Percentiles rank a stretch among this genome's conserved stretches.
Evolutionary conservation across 2,113 vertebrate species (phyloP).

Genomic region (Takifugu flavidus): DNA sequence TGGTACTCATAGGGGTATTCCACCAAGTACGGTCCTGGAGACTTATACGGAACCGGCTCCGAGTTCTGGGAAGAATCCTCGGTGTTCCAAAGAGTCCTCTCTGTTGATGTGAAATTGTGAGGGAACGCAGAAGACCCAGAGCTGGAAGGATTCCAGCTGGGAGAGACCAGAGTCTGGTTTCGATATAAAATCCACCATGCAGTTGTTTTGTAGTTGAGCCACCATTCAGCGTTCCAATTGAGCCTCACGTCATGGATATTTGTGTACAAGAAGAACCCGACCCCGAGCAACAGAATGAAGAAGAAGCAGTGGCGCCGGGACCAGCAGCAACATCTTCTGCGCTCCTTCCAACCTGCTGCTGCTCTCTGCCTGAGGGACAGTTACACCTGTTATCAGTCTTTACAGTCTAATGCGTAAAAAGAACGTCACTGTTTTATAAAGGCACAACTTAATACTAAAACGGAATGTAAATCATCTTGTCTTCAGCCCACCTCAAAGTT

Average conservation of each 20-base stretch:
- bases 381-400: neutral
- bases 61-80: neutral
- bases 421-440: too few species aligned
- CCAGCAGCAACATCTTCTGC: neutral
- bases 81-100: neutral
- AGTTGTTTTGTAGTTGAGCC: neutral
- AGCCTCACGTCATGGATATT: accelerated
- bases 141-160: accelerated
- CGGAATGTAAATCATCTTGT: too few species aligned
- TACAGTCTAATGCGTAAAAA: too few species aligned
- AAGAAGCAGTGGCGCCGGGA: neutral
- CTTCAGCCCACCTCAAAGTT: too few species aligned
- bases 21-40: conserved; percentile 45
- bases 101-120: neutral
- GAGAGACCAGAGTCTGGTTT: accelerated
- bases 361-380: conserved; percentile 1
- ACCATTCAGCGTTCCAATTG: neutral
- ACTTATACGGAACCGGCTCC: conserved; percentile 2
- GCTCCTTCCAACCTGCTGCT: neutral
- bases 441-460: too few species aligned
- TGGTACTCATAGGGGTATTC: conserved; percentile 65
- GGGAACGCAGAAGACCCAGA: accelerated
- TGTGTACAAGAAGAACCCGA: neutral
- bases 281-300: conserved; percentile 1
- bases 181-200: neutral